Conservation (phyloP, 1,140 invertebrate genomes). For the Pemphigus obesinymphae region DNA sequence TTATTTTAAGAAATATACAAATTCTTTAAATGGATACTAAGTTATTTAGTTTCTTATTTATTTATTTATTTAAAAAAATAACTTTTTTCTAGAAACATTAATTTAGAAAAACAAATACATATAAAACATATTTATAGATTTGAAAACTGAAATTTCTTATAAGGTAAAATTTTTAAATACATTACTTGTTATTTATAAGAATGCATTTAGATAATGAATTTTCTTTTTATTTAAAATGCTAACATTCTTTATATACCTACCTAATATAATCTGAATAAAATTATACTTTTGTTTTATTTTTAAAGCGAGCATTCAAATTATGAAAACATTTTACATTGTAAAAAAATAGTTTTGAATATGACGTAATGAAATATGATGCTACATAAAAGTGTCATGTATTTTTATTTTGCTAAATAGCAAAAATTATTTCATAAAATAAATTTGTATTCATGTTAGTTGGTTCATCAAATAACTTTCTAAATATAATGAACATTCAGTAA, state of each 20-base stretch:
- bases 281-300: background rate
- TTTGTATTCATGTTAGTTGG: background rate
- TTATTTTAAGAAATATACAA: too few species aligned
- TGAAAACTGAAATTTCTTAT: too few species aligned
- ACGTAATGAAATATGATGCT: too few species aligned
- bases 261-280: background rate
- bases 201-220: too few species aligned
- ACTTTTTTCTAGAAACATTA: too few species aligned
- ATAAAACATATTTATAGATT: too few species aligned
- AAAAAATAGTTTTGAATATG: background rate
- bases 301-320: background rate
- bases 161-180: too few species aligned
- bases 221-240: background rate
- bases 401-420: background rate
- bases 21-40: too few species aligned
- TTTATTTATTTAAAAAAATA: too few species aligned
- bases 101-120: too few species aligned
- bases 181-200: too few species aligned
- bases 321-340: background rate
- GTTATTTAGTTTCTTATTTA: too few species aligned
- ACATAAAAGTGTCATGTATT: background rate
- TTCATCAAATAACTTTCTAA: slow-evolving; percentile 8
- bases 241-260: background rate
- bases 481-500: background rate
- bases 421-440: background rate